Evolutionary conservation across 2,797 vertebrate genomes (phyloP), one percentile per base, ranked within the genome.

Genomic region (Alcedo quadribrachys): DNA sequence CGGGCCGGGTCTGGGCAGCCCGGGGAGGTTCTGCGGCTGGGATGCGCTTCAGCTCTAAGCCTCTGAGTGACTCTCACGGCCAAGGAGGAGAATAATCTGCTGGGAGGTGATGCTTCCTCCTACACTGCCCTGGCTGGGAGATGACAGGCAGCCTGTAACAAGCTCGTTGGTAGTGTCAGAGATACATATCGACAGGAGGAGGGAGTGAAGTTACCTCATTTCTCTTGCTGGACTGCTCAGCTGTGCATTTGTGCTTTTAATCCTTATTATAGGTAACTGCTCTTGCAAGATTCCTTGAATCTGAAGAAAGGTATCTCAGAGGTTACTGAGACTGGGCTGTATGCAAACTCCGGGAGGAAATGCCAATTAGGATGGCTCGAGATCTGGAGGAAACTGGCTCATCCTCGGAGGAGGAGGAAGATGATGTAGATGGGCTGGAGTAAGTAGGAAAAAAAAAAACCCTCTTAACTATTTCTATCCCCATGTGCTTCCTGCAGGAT

Each of bases 351-450:
- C 77, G 25, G 61, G 90, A 93, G 96, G 98, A 98, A 95, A 99
- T 99, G 99, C 98, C 98, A 78, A 97, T 97, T 65, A 98, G 98
- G 92, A 97, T 98, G 96, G 97, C 96, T 97, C 97, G 93, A 96
- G 98, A 97, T 91, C 97, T 98, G 95, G 98, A 98, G 84, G 98
- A 98, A 97, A 97, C 95, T 3, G 98, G 97, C 68, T 97, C 97
- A 40, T 98, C 97, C 46, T 97, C 98, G 20, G 98, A 98, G 80
- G 98, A 98, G 33, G 98, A 98, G 96, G 82, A 91, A 22, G 93
- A 86, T 37, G 51, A 15, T 87, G 62, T 93, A 76, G 89, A 93
- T 77, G 96, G 79, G 28, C 91, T 97, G 87, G 97, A 97, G 98
- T 98, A 96, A 97, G 97, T 96, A 70, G 65, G 4, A 70, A 45